phyloP scores from a whole-genome alignment of 2,888 invertebrate genomes.

The Drosophila siamana region DNA sequence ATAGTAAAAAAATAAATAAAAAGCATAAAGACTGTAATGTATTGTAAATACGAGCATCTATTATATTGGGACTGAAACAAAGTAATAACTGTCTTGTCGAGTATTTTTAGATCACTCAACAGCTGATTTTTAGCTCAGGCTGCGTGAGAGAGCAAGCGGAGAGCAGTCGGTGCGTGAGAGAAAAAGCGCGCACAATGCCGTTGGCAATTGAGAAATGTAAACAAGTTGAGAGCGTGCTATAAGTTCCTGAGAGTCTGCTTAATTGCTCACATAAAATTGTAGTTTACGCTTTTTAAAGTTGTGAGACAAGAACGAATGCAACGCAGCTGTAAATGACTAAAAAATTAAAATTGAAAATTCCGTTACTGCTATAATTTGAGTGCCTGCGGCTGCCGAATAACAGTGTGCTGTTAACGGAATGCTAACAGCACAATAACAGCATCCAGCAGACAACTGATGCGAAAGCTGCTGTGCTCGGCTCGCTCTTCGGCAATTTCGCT shows the following conservation, averaged over 20 bases:
- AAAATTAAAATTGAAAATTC: neutral
- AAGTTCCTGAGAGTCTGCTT: constrained; percentile 22
- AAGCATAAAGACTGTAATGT: no score
- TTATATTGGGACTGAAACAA: neutral
- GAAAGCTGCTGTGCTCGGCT: constrained; percentile 53
- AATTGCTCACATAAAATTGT: neutral
- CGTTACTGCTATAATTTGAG: constrained; percentile 42
- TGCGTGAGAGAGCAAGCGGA: constrained; percentile 42
- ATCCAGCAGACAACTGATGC: constrained; percentile 27
- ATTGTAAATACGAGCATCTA: neutral
- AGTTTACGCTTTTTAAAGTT: neutral
- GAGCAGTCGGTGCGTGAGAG: constrained; percentile 23
- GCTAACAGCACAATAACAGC: constrained; percentile 29
- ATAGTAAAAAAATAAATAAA: no score
- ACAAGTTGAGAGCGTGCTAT: constrained; percentile 67
- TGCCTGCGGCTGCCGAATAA: constrained; percentile 1
- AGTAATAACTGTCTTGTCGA: constrained; percentile 3
- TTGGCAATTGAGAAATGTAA: constrained; percentile 56
- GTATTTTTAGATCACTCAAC: constrained; percentile 57
- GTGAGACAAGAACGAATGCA: neutral
- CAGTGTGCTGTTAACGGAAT: constrained; percentile 18
- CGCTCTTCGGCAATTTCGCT: constrained; percentile 35
- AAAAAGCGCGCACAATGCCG: constrained; percentile 29
- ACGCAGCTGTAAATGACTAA: neutral
- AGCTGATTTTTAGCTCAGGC: constrained; percentile 72